Percentiles rank a stretch among this genome's conserved stretches.
These are phyloP conservation scores for Cyprinella venusta DNA, from an alignment of 2,797 vertebrate genomes.

Conservation along the genomic window DNA sequence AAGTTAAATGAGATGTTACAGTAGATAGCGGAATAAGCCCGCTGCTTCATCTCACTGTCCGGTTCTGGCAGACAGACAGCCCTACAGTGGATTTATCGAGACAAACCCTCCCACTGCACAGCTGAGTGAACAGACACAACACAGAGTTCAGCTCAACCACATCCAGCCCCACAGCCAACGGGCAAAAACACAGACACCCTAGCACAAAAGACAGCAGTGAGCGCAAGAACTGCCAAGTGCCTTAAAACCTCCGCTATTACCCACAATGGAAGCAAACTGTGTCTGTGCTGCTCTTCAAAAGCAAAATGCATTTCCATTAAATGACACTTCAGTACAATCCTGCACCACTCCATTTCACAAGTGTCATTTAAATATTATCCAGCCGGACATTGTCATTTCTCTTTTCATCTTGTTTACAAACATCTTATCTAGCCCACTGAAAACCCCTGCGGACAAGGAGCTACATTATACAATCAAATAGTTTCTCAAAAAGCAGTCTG, in stretches of 20 bases:
- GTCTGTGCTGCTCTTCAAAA: not conserved
- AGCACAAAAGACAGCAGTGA: conserved; percentile 10
- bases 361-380: conserved; percentile 23
- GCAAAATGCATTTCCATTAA: conserved; percentile 6
- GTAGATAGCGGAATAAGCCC: conserved; percentile 25
- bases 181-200: conserved; percentile 22
- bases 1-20: conserved; percentile 45
- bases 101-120: conserved; percentile 58
- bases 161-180: conserved; percentile 27
- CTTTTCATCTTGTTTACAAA: conserved; percentile 17
- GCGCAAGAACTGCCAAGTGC: not conserved
- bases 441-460: not conserved
- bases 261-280: not conserved
- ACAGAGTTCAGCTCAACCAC: conserved; percentile 54
- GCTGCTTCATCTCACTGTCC: conserved; percentile 41
- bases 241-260: conserved; percentile 36
- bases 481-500: not conserved
- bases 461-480: conserved; percentile 16
- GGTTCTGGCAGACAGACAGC: conserved; percentile 41
- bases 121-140: conserved; percentile 59
- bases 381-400: conserved; percentile 4
- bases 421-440: not conserved
- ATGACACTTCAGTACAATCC: conserved; percentile 12
- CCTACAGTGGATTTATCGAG: conserved; percentile 57
- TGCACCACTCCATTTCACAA: not conserved